Conservation (phyloP, 2,113 vertebrate genomes). For the Hemiprocne comata region DNA sequence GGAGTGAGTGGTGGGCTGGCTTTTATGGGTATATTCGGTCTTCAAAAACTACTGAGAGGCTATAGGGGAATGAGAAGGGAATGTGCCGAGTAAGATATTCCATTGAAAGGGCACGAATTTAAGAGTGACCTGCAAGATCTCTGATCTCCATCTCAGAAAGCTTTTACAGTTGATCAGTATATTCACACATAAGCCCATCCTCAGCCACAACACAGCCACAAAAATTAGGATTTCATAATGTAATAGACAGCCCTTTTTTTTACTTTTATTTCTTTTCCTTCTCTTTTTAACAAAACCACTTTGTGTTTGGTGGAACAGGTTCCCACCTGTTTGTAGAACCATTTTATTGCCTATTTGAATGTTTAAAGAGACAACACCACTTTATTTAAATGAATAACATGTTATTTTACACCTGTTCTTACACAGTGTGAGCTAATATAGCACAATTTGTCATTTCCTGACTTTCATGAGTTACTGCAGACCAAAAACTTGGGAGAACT, state of each 20-base stretch:
- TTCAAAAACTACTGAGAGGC: not conserved
- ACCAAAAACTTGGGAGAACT: not conserved
- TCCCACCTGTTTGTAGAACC: constrained; percentile 3
- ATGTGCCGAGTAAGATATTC: not conserved
- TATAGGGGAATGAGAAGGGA: not conserved
- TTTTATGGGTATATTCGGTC: not conserved
- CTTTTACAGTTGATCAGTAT: not conserved
- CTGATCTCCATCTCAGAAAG: not conserved
- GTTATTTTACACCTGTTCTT: constrained; percentile 36
- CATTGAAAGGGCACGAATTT: not conserved
- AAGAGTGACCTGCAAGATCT: not conserved
- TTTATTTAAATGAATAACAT: constrained; percentile 55
- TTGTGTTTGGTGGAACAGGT: constrained; percentile 16
- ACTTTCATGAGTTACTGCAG: not conserved
- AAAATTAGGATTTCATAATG: not conserved
- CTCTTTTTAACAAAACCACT: constrained; percentile 22
- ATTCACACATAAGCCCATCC: not conserved
- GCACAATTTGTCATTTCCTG: not conserved
- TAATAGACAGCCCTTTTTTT: not conserved
- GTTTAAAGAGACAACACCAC: constrained; percentile 46
- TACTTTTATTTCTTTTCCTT: not conserved
- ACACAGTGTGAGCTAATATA: not conserved
- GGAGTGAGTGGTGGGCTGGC: not conserved
- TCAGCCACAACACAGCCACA: not conserved
- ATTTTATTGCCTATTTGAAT: constrained; percentile 38